Conservation (phyloP, 2,888 invertebrate genomes). For the Drosophila colorata region DNA sequence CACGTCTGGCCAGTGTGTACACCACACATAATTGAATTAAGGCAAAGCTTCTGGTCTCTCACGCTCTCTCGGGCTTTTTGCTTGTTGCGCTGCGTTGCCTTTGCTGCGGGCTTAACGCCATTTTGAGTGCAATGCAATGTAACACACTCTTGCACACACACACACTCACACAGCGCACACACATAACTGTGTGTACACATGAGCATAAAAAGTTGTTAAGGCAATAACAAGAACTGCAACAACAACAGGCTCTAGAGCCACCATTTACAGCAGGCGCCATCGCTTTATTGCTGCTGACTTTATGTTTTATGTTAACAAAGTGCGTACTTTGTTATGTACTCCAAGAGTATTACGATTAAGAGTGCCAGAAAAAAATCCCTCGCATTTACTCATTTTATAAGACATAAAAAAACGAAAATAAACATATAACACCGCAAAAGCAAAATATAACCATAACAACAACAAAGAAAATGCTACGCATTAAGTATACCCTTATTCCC, state of each 20-base stretch:
- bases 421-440: not conserved
- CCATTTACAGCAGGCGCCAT: slow-evolving; percentile 51
- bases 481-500: not conserved
- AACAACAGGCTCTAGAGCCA: slow-evolving; percentile 13
- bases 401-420: slow-evolving; percentile 18
- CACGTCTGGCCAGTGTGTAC: slow-evolving; percentile 61
- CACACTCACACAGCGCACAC: slow-evolving; percentile 6
- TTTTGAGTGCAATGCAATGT: slow-evolving; percentile 58
- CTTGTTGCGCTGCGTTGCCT: slow-evolving; percentile 36
- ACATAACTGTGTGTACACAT: slow-evolving; percentile 13
- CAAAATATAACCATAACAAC: not conserved
- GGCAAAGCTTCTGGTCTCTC: slow-evolving; percentile 46
- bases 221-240: slow-evolving; percentile 25
- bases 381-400: slow-evolving; percentile 30
- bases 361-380: not conserved
- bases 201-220: slow-evolving; percentile 36
- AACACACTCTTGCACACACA: slow-evolving; percentile 28
- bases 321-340: slow-evolving; percentile 59
- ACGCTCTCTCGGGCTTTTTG: slow-evolving; percentile 20
- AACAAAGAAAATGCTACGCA: not conserved
- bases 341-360: slow-evolving; percentile 35
- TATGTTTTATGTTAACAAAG: slow-evolving; percentile 69
- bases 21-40: slow-evolving; percentile 66
- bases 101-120: slow-evolving; percentile 59
- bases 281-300: slow-evolving; percentile 61